Base-by-base conservation (phyloP, 1,140 invertebrate genomes). In the Octopus bimaculoides region DNA sequence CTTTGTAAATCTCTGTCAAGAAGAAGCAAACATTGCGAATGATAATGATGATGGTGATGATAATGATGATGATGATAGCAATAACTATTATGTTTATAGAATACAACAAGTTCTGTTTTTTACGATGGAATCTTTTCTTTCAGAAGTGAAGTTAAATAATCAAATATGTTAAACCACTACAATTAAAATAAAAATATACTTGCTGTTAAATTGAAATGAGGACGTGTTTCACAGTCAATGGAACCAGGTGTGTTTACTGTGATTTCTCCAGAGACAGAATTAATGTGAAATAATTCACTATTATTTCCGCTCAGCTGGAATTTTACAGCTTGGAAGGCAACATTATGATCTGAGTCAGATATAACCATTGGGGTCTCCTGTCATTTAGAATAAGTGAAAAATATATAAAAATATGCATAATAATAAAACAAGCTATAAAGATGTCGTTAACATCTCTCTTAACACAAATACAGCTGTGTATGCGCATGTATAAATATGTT, bases 211-310 rank as follows among this genome's bases (percentile, higher is more conserved):
- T 80, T 41, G 52, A 55, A 80, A 4, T 10, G 17, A 41, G n/a
- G 41, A 52, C n/a, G 53, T 73, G 14, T n/a, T 56, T 80, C 79
- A 80, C 56, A 76, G 53, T 80, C 79, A 52, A 80, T 55, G 4
- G 54, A 14, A 12, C 20, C 26, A 7, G 75, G 75, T 53, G 52
- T 12, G n/a, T 14, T 26, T 41, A 77, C n/a, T 41, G 26, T 52
- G 8, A 80, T 53, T 56, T 53, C 61, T 56, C 74, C 74, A 56
- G 54, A 66, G 10, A 26, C 55, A 26, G 75, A 7, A 41, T 71
- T 75, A 12, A 80, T 55, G n/a, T 52, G 6, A 66, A 80, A 80
- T 20, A 66, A n/a, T 5, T 80, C 75, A 14, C 73, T 41, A 10
- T 74, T 56, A 9, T 54, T 53, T 53, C 79, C 79, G 14, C 41